Base-by-base conservation (phyloP, 2,888 invertebrate species). In the Clunio marinus region DNA sequence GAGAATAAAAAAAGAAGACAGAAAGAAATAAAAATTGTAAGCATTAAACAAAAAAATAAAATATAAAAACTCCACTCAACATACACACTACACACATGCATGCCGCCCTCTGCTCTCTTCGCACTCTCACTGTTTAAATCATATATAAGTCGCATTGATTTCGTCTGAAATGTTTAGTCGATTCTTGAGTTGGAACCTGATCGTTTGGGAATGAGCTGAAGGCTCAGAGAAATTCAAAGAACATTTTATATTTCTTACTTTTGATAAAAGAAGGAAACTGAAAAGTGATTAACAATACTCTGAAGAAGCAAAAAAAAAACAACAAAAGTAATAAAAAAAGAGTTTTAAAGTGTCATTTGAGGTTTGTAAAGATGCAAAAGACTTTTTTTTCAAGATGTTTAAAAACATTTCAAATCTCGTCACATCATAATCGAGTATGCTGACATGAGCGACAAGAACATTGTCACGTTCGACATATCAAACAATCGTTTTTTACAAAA, bases 151-250 rank as follows among this genome's bases (percentile, higher is more conserved):
- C 25, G 25, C 51, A 22, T 46, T 25, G 63, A 63, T 37, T 45
- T 46, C 45, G 45, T 20, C 20, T 25, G 17, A 62, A 63, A 35
- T 63, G 63, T 27, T 63, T 63, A 63, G 63, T 63, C 63, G 63
- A 63, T 63, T 63, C 46, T 63, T 63, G 17, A 63, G 37, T 27
- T 17, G 41, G 45, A 63, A 63, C 63, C 24, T 17, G 63, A 63
- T n/a, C 63, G 17, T n/a, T 45, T 51, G 2, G 51, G 15, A 17
- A n/a, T 41, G 10, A 41, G 41, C 41, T 41, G 41, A 10, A 10
- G 2, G 41, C 41, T n/a, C 3, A 41, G 10, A 41, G 10, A 41
- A 41, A 41, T 41, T n/a, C n/a, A 41, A 41, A 41, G 10, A 41
- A n/a, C 41, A 41, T n/a, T n/a, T n/a, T n/a, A n/a, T n/a, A n/a